Evolutionary conservation across 2,113 vertebrate species (phyloP).

Genomic region (Zosterops hypoxanthus): DNA sequence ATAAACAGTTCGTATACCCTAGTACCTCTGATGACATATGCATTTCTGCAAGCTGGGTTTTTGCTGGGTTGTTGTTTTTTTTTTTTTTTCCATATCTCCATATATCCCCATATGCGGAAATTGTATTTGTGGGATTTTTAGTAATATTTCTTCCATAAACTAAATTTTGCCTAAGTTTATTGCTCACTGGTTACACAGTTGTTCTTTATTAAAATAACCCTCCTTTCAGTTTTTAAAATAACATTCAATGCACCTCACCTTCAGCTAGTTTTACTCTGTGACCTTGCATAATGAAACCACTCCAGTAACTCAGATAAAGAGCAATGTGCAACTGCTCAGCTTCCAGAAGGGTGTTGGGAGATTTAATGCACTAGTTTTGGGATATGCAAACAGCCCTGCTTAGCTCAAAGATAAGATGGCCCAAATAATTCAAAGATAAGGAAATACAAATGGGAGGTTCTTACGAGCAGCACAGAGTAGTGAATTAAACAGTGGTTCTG

Average conservation of each 20-base stretch:
- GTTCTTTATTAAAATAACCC: constrained; percentile 32
- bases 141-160: constrained; percentile 16
- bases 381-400: constrained; percentile 12
- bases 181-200: constrained; percentile 9
- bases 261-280: constrained; percentile 1
- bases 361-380: neutral
- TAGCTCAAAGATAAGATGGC: constrained; percentile 21
- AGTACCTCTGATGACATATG: neutral
- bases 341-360: constrained; percentile 26
- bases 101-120: constrained; percentile 9
- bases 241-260: neutral
- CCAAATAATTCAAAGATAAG: constrained; percentile 47
- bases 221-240: neutral
- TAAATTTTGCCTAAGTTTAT: constrained; percentile 7
- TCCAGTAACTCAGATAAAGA: constrained; percentile 11
- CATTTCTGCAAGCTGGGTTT: constrained; percentile 9
- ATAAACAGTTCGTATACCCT: constrained; percentile 48
- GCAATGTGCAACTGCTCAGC: neutral
- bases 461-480: neutral
- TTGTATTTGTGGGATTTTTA: constrained; percentile 17
- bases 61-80: neutral
- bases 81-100: neutral
- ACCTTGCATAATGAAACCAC: neutral
- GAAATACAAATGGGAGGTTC: neutral
- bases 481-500: neutral